These are phyloP conservation scores for Xylophagus ater DNA, from an alignment of 2,888 invertebrate genomes.

Conservation along the genomic window DNA sequence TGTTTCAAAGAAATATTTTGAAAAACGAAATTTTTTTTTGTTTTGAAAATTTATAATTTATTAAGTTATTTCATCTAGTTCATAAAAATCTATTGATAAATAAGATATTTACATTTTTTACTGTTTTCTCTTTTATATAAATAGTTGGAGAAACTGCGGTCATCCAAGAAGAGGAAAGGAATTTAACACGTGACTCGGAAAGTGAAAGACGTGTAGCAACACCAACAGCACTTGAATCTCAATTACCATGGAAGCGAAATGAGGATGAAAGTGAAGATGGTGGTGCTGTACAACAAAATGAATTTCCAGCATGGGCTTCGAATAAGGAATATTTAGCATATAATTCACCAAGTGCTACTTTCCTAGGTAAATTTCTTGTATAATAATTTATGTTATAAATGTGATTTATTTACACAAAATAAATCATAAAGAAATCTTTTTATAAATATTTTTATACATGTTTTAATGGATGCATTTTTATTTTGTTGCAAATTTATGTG, in stretches of 20 bases:
- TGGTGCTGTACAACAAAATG: slow-evolving; percentile 64
- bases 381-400: no score
- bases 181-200: slow-evolving; percentile 33
- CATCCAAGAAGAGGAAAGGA: slow-evolving; percentile 33
- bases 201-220: slow-evolving; percentile 69
- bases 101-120: not conserved
- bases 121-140: slow-evolving; percentile 12
- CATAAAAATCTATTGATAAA: no score
- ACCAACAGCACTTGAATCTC: slow-evolving; percentile 79
- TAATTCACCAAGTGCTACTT: slow-evolving; percentile 82
- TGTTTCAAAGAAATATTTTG: no score
- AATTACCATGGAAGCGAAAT: slow-evolving; percentile 84
- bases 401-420: no score
- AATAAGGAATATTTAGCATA: slow-evolving; percentile 89
- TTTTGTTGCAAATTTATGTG: no score
- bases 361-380: slow-evolving; percentile 74
- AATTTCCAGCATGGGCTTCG: slow-evolving; percentile 91
- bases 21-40: not conserved
- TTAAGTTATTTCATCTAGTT: no score
- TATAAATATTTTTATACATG: no score
- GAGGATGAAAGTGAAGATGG: slow-evolving; percentile 61
- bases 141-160: slow-evolving; percentile 34
- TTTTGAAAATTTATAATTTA: not conserved
- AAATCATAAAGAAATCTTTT: no score
- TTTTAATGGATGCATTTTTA: no score